Evolutionary conservation across 1,140 invertebrate genomes (phyloP).

Genomic region (Drosophila asahinai): DNA sequence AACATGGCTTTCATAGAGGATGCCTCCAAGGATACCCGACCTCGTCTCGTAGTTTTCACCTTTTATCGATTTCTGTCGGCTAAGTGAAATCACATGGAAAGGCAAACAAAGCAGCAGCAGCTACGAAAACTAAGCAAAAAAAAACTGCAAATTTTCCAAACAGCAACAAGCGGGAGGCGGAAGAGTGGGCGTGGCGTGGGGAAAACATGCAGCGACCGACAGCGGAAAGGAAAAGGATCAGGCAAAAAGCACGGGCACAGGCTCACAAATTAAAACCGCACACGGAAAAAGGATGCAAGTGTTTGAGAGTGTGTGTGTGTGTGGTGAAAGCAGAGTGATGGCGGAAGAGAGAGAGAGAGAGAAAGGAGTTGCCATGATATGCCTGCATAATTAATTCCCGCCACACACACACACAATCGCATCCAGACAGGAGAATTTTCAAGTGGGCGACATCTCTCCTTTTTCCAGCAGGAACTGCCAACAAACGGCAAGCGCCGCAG

Average conservation of each 20-base stretch:
- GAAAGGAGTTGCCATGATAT: constrained; percentile 75
- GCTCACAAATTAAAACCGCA: constrained; percentile 78
- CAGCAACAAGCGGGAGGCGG: constrained; percentile 31
- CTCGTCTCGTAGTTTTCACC: neutral
- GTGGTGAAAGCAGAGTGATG: neutral
- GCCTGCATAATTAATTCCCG: constrained; percentile 80
- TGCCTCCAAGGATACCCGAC: neutral
- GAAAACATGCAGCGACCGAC: constrained; percentile 38
- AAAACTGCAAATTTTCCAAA: neutral
- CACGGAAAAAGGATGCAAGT: constrained; percentile 49
- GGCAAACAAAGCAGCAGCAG: constrained; percentile 51
- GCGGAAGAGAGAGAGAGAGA: constrained; percentile 2
- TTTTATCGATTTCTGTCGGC: constrained; percentile 56
- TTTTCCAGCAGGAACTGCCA: constrained; percentile 56
- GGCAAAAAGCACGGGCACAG: constrained; percentile 40
- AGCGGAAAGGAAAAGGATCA: constrained; percentile 64
- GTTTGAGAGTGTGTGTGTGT: constrained; percentile 14
- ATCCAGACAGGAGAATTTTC: constrained; percentile 15
- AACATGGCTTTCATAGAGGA: constrained; percentile 1
- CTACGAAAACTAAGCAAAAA: constrained; percentile 17
- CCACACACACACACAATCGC: constrained; percentile 13
- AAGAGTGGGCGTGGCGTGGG: constrained; percentile 16
- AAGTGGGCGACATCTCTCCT: constrained; percentile 49
- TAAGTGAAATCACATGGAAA: constrained; percentile 69
- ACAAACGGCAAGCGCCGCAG: constrained; percentile 73